Conservation (phyloP, 2,797 vertebrate genomes). For the Enteromius thamalakanensis region DNA sequence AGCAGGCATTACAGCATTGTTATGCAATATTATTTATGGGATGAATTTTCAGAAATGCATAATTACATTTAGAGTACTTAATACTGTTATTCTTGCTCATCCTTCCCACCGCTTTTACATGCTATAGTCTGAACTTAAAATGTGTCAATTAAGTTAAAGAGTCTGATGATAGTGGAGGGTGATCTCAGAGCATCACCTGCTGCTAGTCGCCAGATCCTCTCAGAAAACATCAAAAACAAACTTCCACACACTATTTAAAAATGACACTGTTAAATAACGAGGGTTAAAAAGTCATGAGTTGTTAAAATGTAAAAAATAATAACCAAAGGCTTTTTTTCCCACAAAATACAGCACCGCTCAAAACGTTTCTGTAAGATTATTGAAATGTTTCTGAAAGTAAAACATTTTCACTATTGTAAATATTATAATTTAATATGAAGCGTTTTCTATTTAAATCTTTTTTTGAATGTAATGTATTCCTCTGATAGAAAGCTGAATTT, state of each 20-base stretch:
- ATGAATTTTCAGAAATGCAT: background rate
- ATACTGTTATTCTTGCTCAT: background rate
- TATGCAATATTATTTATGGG: background rate
- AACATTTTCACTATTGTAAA: background rate
- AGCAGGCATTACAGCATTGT: background rate
- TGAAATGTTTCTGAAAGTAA: background rate
- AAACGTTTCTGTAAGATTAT: background rate
- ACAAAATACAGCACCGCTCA: background rate
- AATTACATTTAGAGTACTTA: background rate
- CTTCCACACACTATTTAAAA: too few species aligned
- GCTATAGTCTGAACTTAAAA: background rate
- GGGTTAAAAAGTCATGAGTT: too few species aligned
- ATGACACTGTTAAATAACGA: too few species aligned
- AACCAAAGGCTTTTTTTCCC: too few species aligned
- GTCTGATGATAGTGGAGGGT: too few species aligned
- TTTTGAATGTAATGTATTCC: background rate
- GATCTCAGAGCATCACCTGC: too few species aligned
- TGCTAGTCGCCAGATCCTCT: too few species aligned
- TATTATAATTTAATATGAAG: background rate
- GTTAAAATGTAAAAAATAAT: too few species aligned
- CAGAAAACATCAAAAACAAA: too few species aligned
- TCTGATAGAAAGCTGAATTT: background rate
- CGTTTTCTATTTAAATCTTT: background rate
- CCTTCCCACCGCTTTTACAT: background rate
- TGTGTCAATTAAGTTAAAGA: background rate